Base-by-base conservation (phyloP, 2,888 invertebrate genomes). In the Synergus laeviventris region DNA sequence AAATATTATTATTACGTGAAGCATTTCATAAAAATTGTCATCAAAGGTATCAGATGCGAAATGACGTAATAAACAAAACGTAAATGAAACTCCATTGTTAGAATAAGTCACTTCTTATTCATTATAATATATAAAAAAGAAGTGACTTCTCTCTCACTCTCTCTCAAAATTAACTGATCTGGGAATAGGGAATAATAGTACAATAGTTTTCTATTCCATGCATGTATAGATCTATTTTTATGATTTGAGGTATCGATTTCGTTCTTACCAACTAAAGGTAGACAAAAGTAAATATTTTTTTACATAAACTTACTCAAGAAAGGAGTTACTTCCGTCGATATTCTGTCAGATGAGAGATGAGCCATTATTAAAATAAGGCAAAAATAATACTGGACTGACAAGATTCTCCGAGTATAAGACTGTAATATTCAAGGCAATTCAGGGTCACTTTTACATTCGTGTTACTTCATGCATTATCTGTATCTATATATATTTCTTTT, bases 221-320 rank as follows among this genome's bases (percentile, higher is more conserved):
- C 8, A 45, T 45, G 7, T n/a, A n/a, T n/a, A n/a, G n/a, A n/a
- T 49, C n/a, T 49, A 31, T 31, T 31, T 31, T 31, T 4, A 31
- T 49, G 9, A 16, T 49, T 49, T 49, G 8, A 2, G n/a, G 8
- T 49, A n/a, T 49, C 49, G 49, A 49, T 49, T 49, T 49, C 49
- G n/a, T 49, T n/a, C 49, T 49, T 49, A 49, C n/a, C 49, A 49
- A 7, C 49, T n/a, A 49, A 49, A 49, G 49, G 49, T 49, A 49
- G 49, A 49, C 9, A n/a, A 45, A 49, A 49, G 2, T 2, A 8
- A n/a, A 16, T 45, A 49, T 9, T 49, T 49, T n/a, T 49, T n/a
- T 31, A 31, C n/a, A 16, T n/a, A 49, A 49, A 66, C 66, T 66
- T 45, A 66, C 66, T 45, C 24, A 66, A 66, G 24, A 66, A 45